Evolutionary conservation across 2,113 vertebrate genomes (phyloP).

Genomic region (Argyrosomus japonicus): DNA sequence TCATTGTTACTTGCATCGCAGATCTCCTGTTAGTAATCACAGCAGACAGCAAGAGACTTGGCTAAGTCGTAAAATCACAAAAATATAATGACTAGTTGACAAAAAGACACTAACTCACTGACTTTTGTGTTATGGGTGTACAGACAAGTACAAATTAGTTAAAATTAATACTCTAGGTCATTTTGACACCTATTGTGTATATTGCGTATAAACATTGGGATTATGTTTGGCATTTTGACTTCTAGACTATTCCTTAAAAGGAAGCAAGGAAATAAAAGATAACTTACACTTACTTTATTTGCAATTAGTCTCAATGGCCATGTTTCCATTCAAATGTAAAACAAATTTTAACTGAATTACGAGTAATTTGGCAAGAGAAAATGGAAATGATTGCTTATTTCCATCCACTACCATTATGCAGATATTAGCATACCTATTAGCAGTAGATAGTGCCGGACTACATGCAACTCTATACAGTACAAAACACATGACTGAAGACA

Average conservation of each 20-base stretch:
- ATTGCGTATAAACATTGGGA: background rate
- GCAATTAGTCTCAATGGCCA: background rate
- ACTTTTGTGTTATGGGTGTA: background rate
- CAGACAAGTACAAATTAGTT: background rate
- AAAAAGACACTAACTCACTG: too few species aligned
- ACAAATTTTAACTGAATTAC: background rate
- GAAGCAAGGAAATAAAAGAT: background rate
- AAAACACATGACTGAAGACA: background rate
- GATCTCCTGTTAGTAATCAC: slow-evolving; percentile 16
- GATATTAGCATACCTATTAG: too few species aligned
- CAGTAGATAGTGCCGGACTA: too few species aligned
- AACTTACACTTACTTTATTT: background rate
- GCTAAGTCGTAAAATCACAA: background rate
- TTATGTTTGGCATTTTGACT: background rate
- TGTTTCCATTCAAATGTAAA: too few species aligned
- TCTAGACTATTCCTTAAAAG: background rate
- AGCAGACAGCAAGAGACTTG: background rate
- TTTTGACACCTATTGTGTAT: background rate
- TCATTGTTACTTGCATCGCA: background rate
- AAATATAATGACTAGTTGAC: background rate
- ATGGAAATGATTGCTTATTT: too few species aligned
- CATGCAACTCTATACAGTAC: too few species aligned
- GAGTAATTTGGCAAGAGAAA: too few species aligned
- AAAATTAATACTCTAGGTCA: background rate
- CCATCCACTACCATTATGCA: too few species aligned